These are phyloP conservation scores for Pseudorhiza aurosa DNA, from an alignment of 30 jellyfish, hydroid and myxozoan species.

Conservation along the genomic window DNA sequence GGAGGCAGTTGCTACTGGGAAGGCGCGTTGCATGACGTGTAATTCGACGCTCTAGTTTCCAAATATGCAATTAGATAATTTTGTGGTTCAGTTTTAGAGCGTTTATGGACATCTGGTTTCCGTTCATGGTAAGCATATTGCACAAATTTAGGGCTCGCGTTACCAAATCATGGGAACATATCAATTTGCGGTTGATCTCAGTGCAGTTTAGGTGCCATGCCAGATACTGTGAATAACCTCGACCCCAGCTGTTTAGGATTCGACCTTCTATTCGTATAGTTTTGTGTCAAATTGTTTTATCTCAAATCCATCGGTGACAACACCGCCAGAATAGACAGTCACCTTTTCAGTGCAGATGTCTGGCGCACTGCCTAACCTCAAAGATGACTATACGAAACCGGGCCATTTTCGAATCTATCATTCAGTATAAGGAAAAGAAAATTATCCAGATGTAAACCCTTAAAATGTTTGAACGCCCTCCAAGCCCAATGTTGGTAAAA, in stretches of 20 bases:
- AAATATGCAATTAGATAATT: too few relatives aligned
- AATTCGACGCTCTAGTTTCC: background rate
- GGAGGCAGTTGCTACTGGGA: too few relatives aligned
- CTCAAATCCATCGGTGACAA: too few relatives aligned
- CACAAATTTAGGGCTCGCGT: background rate
- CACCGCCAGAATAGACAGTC: too few relatives aligned
- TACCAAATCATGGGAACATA: background rate
- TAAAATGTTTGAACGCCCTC: too few relatives aligned
- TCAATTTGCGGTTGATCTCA: slow-evolving; percentile 3
- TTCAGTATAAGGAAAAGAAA: too few relatives aligned
- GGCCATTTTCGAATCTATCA: too few relatives aligned
- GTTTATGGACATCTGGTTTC: background rate
- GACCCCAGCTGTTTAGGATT: background rate
- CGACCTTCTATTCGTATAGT: background rate
- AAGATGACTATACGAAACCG: too few relatives aligned
- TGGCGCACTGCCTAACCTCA: too few relatives aligned
- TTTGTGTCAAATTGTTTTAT: background rate
- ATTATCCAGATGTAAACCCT: too few relatives aligned
- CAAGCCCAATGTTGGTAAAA: too few relatives aligned
- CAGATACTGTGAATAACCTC: background rate
- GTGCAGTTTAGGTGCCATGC: slow-evolving; percentile 4
- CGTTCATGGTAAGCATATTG: background rate
- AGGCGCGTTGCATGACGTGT: background rate
- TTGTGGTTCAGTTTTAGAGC: background rate
- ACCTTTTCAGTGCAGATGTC: too few relatives aligned